phyloP scores from a whole-genome alignment of 2,113 vertebrate genomes.

The Accipiter virgatus region DNA sequence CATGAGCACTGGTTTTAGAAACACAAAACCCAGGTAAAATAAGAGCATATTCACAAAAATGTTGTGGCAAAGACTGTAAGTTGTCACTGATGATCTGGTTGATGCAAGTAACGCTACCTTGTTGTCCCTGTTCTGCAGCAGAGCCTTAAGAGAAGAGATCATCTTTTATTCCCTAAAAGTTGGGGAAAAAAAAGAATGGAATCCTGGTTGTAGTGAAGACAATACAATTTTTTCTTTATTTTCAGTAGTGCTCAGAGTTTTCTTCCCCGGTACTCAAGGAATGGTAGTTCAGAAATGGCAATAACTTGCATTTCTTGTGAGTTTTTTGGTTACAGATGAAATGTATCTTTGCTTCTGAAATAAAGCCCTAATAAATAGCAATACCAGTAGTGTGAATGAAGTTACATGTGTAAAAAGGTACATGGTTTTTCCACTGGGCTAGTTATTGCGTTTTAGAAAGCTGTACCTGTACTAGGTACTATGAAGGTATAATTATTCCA shows the following conservation, averaged over 20 bases:
- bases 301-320: background rate
- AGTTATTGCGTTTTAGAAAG: background rate
- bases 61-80: background rate
- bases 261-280: background rate
- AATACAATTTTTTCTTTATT: background rate
- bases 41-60: background rate
- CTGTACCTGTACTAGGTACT: background rate
- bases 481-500: background rate
- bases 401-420: background rate
- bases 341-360: background rate
- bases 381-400: background rate
- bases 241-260: background rate
- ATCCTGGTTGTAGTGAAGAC: background rate
- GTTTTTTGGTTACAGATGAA: background rate
- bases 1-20: background rate
- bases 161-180: background rate
- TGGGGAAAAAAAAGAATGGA: background rate
- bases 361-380: background rate
- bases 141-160: background rate
- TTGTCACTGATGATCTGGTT: background rate
- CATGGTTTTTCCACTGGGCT: background rate
- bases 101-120: background rate
- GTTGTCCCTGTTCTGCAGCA: background rate
- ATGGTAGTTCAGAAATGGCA: background rate
- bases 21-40: background rate